phyloP scores from a whole-genome alignment of 2,888 invertebrate species.

The Heliconius aoede region DNA sequence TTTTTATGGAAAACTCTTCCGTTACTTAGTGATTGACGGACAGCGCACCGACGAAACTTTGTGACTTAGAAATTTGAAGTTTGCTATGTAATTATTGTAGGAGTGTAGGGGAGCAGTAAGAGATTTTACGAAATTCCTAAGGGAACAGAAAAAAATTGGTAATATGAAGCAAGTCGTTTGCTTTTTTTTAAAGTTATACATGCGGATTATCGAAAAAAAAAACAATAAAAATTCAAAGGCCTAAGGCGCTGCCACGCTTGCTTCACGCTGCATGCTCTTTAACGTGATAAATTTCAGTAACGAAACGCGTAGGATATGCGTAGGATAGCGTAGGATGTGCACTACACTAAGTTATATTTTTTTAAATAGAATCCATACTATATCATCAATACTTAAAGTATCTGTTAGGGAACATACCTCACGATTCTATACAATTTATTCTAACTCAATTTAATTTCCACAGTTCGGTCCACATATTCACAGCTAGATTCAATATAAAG shows the following conservation, averaged over 20 bases:
- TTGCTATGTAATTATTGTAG: not conserved
- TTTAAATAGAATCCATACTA: too few relatives aligned
- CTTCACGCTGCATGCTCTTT: too few relatives aligned
- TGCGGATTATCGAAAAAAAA: too few relatives aligned
- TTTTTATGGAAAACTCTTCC: not conserved
- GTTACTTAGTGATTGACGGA: not conserved
- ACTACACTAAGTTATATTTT: not conserved
- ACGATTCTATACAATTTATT: constrained; percentile 16
- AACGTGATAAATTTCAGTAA: too few relatives aligned
- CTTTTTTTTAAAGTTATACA: too few relatives aligned
- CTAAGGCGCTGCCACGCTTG: too few relatives aligned
- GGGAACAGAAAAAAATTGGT: not conserved
- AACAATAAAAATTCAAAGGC: too few relatives aligned
- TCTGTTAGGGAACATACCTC: constrained; percentile 9
- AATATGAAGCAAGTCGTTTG: too few relatives aligned
- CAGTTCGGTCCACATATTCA: constrained; percentile 41
- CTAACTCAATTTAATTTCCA: constrained; percentile 35
- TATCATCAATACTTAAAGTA: not conserved
- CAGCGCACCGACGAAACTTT: not conserved
- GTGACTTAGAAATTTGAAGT: not conserved
- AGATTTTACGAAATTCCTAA: not conserved
- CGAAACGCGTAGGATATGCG: too few relatives aligned
- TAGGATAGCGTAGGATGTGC: too few relatives aligned
- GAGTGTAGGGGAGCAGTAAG: not conserved
- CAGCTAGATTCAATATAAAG: constrained; percentile 42